A percentile compares a stretch with the other conserved stretches of the same genome.
Evolutionary conservation across 2,113 vertebrate species (phyloP).

Genomic region (Passerina amoena): DNA sequence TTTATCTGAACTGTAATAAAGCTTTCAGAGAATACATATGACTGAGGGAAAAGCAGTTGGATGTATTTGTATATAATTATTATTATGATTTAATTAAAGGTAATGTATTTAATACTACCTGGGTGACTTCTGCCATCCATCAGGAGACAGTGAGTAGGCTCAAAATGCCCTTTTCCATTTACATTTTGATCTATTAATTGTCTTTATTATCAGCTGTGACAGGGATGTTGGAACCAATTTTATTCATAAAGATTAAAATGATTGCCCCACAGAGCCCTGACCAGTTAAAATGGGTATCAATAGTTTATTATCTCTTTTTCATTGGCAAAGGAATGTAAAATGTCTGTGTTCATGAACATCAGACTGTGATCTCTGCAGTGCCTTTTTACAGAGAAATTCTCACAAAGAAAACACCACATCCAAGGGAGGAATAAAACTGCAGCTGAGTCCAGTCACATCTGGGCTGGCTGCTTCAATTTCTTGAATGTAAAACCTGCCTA

Average conservation of each 20-base stretch:
- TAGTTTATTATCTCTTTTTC: not conserved
- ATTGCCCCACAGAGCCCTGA: not conserved
- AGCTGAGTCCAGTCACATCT: not conserved
- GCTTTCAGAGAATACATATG: not conserved
- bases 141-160: not conserved
- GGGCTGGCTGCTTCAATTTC: not conserved
- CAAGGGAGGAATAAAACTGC: not conserved
- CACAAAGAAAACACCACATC: not conserved
- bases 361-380: not conserved
- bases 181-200: not conserved
- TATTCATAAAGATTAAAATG: not conserved
- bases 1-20: not conserved
- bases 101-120: not conserved
- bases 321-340: not conserved
- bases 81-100: not conserved
- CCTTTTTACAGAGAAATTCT: not conserved
- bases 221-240: not conserved
- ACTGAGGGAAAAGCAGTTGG: not conserved
- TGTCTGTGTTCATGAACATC: not conserved
- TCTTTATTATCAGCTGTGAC: not conserved
- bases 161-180: not conserved
- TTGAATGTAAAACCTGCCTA: not conserved
- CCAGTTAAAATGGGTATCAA: not conserved
- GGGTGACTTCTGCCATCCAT: not conserved
- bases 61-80: not conserved